Evolutionary conservation across 2,797 vertebrate genomes (phyloP).

Genomic region (Ctenosaura bakeri): DNA sequence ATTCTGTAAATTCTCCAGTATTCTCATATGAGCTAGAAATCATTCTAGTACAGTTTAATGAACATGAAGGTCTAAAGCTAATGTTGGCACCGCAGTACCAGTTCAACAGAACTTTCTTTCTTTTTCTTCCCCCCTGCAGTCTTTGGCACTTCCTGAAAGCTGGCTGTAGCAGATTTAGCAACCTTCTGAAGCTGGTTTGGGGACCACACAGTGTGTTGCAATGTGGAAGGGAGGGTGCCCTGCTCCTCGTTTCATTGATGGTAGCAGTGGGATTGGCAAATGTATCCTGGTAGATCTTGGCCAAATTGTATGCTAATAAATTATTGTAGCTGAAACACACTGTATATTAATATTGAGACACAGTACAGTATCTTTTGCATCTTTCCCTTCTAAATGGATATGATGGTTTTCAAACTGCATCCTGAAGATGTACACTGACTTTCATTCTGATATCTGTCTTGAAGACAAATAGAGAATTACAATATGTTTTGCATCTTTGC

Average conservation of each 20-base stretch:
- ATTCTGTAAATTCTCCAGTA: neutral
- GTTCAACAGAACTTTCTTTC: neutral
- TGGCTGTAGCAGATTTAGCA: neutral
- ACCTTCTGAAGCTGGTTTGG: neutral
- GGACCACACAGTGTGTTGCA: neutral
- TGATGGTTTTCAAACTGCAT: neutral
- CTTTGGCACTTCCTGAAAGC: neutral
- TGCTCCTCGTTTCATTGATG: neutral
- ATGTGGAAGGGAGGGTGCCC: neutral
- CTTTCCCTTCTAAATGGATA: neutral
- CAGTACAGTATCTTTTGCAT: neutral
- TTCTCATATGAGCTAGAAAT: neutral
- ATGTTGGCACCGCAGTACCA: neutral
- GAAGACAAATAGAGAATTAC: neutral
- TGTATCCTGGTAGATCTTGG: neutral
- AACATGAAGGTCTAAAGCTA: neutral
- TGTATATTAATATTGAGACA: neutral
- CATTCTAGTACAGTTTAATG: neutral
- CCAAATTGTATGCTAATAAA: neutral
- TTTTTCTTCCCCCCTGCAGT: neutral
- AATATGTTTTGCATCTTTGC: neutral
- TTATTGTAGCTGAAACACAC: neutral
- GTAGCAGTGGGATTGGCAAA: neutral
- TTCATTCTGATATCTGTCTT: neutral
- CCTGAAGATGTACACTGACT: neutral